Percentiles rank a stretch among this genome's conserved stretches.
These are phyloP conservation scores for Paramuricea clavata DNA, from an alignment of 92 coral and sea anemone genomes.

Conservation along the genomic window DNA sequence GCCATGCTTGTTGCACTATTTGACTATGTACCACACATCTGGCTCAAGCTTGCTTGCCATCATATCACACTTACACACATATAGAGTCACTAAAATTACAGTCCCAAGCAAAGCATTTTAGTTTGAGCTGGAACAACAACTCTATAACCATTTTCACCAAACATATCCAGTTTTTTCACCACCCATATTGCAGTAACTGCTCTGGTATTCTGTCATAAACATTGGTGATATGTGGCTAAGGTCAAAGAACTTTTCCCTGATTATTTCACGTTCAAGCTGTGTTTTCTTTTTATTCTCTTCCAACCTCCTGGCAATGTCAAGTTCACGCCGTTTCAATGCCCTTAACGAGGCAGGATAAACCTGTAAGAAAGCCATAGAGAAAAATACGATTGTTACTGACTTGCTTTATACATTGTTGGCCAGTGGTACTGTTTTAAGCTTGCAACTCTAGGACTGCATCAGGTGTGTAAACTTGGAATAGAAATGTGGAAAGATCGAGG, in stretches of 20 bases:
- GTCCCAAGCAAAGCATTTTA: conserved; percentile 24
- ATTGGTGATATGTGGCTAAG: conserved; percentile 28
- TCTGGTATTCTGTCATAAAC: conserved; percentile 90
- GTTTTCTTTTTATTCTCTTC: conserved; percentile 81
- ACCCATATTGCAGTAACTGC: conserved; percentile 88
- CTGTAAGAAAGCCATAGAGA: conserved; percentile 56
- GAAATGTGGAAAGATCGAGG: neutral
- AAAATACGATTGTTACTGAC: too few species aligned
- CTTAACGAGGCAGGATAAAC: conserved; percentile 97
- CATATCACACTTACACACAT: neutral
- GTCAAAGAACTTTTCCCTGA: conserved; percentile 60
- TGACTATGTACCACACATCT: too few species aligned
- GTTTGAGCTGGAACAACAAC: neutral
- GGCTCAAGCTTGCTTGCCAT: too few species aligned
- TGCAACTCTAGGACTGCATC: too few species aligned
- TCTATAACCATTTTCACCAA: neutral
- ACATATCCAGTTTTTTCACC: conserved; percentile 71
- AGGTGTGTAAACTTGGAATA: too few species aligned
- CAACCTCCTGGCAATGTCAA: conserved; percentile 76
- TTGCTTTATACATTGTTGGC: too few species aligned
- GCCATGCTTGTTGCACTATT: too few species aligned
- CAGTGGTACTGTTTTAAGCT: too few species aligned
- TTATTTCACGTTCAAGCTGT: conserved; percentile 55
- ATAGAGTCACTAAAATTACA: neutral
- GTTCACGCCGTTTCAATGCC: conserved; percentile 93